A percentile compares a stretch with the other conserved stretches of the same genome.
Evolutionary conservation across 2,888 invertebrate genomes (phyloP).

Genomic region (Plemyria rubiginata): DNA sequence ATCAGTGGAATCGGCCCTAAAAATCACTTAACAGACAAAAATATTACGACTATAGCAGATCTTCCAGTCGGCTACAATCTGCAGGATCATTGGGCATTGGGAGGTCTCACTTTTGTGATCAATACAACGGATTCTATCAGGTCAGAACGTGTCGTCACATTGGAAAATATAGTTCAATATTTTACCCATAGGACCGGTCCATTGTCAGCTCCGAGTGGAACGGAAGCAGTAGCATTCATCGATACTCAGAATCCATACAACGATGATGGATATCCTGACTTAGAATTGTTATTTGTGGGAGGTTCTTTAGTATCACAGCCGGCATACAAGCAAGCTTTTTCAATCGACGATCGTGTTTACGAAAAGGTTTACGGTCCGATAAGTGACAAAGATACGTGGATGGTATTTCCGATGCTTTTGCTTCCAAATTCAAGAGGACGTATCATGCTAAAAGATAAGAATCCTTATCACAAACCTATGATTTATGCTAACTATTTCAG

Average conservation of each 20-base stretch:
- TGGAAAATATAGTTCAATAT: conserved; percentile 81
- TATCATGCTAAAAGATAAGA: conserved; percentile 84
- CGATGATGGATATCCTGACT: conserved; percentile 82
- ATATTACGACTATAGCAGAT: conserved; percentile 85
- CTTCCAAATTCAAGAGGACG: conserved; percentile 87
- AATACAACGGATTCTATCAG: conserved; percentile 88
- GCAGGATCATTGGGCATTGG: conserved; percentile 91
- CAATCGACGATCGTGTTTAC: conserved; percentile 70
- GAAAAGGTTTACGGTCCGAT: conserved; percentile 73
- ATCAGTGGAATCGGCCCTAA: conserved; percentile 91
- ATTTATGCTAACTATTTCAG: conserved; percentile 88
- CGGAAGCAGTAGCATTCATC: conserved; percentile 82
- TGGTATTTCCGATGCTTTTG: conserved; percentile 85
- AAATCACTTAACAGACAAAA: conserved; percentile 84
- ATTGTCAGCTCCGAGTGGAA: conserved; percentile 66
- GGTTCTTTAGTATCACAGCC: conserved; percentile 76
- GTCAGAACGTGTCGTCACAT: conserved; percentile 76
- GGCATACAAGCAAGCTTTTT: conserved; percentile 61
- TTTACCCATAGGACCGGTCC: conserved; percentile 73
- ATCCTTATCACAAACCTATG: conserved; percentile 87
- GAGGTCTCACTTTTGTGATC: conserved; percentile 88
- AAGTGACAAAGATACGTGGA: conserved; percentile 75
- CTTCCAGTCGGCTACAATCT: conserved; percentile 90
- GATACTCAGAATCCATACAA: conserved; percentile 76
- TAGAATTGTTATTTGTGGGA: conserved; percentile 84